Evolutionary conservation across 2,888 invertebrate genomes (phyloP).

Genomic region (Cryptus viduatorius): DNA sequence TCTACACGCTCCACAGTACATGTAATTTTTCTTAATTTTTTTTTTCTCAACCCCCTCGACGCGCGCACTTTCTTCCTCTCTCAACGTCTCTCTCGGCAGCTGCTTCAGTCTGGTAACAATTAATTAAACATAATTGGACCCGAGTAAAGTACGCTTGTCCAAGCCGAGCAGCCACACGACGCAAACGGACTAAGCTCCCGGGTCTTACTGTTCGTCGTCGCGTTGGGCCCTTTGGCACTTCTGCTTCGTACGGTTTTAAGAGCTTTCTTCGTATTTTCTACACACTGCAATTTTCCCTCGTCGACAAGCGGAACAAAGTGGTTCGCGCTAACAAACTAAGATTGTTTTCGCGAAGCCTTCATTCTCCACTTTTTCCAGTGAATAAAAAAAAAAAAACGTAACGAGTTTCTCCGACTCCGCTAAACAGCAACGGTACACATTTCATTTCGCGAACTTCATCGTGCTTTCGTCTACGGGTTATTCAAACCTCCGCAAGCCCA

Average conservation of each 20-base stretch:
- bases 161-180: neutral
- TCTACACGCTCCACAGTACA: neutral
- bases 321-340: neutral
- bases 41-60: neutral
- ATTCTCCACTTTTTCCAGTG: too few species aligned
- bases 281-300: neutral
- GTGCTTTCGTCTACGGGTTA: too few species aligned
- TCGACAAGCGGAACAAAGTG: conserved; percentile 7
- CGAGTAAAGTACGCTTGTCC: conserved; percentile 32
- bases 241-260: neutral
- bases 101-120: conserved; percentile 45
- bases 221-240: neutral
- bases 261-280: neutral
- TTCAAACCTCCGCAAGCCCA: too few species aligned
- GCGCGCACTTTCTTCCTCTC: neutral
- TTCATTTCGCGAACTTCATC: too few species aligned
- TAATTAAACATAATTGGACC: conserved; percentile 62
- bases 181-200: conserved; percentile 11
- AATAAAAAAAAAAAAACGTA: too few species aligned
- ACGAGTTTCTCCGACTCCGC: neutral
- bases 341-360: too few species aligned
- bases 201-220: conserved; percentile 1
- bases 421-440: too few species aligned
- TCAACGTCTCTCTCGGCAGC: neutral
- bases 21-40: neutral